phyloP scores from a whole-genome alignment of 2,888 invertebrate genomes.

The Paralinhomoeus sp. region DNA sequence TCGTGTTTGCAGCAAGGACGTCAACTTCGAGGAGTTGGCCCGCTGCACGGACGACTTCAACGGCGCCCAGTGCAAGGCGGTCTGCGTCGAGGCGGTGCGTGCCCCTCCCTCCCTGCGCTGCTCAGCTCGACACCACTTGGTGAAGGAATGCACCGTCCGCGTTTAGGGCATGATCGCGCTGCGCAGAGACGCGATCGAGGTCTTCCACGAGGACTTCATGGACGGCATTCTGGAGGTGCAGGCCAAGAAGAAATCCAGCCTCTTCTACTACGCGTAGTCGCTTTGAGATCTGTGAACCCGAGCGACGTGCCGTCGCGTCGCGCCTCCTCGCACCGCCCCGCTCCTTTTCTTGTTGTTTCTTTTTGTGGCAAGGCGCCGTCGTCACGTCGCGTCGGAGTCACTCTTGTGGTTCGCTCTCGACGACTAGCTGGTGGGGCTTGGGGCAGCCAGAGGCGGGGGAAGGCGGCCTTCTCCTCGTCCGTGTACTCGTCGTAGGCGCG shows the following conservation, averaged over 20 bases:
- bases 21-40: conserved; percentile 4
- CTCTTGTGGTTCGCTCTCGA: too few species aligned
- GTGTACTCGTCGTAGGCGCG: conserved; percentile 53
- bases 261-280: too few species aligned
- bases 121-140: neutral
- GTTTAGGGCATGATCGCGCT: conserved; percentile 81
- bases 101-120: neutral
- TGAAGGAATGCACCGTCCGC: neutral
- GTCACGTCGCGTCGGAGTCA: too few species aligned
- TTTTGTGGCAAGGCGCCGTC: too few species aligned
- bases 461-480: conserved; percentile 46
- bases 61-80: neutral
- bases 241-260: conserved; percentile 98
- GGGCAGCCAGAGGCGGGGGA: conserved; percentile 60
- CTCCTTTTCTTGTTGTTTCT: too few species aligned
- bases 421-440: too few species aligned
- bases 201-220: conserved; percentile 98
- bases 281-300: too few species aligned
- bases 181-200: too few species aligned
- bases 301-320: too few species aligned
- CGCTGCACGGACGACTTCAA: conserved; percentile 87
- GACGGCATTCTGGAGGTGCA: conserved; percentile 98
- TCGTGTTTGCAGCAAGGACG: conserved; percentile 17
- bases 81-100: conserved; percentile 24
- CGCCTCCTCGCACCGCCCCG: too few species aligned